Conservation (phyloP, 2,113 vertebrate species). For the Prinia subflava region DNA sequence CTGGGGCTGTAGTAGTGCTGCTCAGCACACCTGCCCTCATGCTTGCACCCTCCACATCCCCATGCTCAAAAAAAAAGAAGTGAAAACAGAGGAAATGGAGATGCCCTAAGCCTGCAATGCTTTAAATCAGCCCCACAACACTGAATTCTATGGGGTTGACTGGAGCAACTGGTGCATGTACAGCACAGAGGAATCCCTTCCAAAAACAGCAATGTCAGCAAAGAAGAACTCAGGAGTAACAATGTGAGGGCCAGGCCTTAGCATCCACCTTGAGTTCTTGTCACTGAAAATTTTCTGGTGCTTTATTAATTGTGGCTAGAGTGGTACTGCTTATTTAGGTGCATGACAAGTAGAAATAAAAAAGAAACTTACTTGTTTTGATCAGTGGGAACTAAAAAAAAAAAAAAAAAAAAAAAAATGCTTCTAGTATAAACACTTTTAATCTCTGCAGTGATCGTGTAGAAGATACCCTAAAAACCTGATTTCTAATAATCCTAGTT, state of each 20-base stretch:
- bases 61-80: fast-evolving
- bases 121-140: background rate
- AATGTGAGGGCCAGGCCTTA: background rate
- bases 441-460: background rate
- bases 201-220: background rate
- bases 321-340: background rate
- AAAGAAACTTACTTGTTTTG: background rate
- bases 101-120: background rate
- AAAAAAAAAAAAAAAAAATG: background rate
- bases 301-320: background rate
- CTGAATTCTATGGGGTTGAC: background rate
- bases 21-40: background rate
- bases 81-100: background rate
- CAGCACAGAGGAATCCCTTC: background rate
- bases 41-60: background rate
- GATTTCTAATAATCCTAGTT: background rate
- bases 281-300: background rate
- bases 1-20: background rate
- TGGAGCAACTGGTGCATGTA: background rate
- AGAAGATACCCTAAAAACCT: background rate
- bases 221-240: background rate
- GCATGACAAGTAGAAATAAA: background rate
- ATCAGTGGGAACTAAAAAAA: background rate
- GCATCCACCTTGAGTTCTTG: background rate
- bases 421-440: background rate